phyloP scores from a whole-genome alignment of 2,797 vertebrate species.

The Anisognathus igniventris region DNA sequence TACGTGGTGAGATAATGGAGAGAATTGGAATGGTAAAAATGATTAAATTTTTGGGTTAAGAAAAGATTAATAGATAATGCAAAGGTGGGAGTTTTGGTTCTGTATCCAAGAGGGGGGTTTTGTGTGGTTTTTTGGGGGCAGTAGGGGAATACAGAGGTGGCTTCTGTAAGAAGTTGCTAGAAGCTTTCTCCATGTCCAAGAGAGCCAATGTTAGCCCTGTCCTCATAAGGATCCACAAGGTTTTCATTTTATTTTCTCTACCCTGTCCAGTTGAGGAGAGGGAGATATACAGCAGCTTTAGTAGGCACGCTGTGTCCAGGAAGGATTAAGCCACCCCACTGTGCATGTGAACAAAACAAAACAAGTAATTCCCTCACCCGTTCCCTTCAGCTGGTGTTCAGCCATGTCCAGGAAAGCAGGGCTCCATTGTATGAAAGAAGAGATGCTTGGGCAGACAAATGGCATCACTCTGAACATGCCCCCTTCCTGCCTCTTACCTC shows the following conservation, averaged over 20 bases:
- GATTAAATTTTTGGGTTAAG: background rate
- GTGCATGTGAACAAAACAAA: background rate
- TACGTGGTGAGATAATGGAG: fast-evolving
- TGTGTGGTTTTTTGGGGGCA: fast-evolving
- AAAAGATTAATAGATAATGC: background rate
- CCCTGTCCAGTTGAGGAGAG: background rate
- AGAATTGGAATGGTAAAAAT: background rate
- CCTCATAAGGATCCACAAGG: background rate
- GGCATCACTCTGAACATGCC: fast-evolving
- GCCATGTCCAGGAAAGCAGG: background rate
- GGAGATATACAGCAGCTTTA: background rate
- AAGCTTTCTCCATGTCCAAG: background rate
- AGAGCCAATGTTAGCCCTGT: background rate
- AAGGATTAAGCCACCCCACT: background rate
- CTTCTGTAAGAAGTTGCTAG: background rate
- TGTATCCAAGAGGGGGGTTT: fast-evolving
- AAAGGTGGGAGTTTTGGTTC: background rate
- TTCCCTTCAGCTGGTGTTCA: background rate
- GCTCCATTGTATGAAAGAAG: fast-evolving
- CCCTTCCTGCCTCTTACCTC: background rate
- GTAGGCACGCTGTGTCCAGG: background rate
- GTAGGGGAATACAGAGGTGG: background rate
- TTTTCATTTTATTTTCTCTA: background rate
- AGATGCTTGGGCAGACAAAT: background rate
- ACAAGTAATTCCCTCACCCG: background rate